These are phyloP conservation scores for Dysidea cf. avara DNA, from an alignment of 37 sponge, comb jelly and placozoan species.

Conservation along the genomic window DNA sequence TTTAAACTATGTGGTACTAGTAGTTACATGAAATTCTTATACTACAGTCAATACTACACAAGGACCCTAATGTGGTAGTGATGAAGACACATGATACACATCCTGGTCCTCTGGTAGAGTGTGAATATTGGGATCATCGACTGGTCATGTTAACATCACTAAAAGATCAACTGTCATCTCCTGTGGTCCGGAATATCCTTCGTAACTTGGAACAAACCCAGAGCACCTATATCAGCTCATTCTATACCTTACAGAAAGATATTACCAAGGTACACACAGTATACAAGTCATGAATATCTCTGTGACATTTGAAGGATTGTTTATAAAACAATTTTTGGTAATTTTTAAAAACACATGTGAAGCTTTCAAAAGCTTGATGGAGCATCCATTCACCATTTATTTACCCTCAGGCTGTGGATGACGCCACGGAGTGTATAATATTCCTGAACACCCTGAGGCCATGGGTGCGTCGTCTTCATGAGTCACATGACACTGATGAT, in stretches of 20 bases:
- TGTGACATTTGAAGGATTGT: not conserved
- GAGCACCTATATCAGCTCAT: constrained; percentile 72
- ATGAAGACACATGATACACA: constrained; percentile 22
- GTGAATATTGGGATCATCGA: constrained; percentile 73
- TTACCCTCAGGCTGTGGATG: constrained; percentile 47
- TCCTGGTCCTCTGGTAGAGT: constrained; percentile 78
- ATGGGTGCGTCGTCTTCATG: constrained; percentile 55
- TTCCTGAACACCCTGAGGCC: constrained; percentile 74
- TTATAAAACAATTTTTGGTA: not conserved
- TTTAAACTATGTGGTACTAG: not conserved
- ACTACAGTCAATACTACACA: constrained; percentile 54
- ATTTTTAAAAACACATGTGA: not conserved
- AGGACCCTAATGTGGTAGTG: constrained; percentile 50
- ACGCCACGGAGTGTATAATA: constrained; percentile 53
- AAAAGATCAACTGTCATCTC: constrained; percentile 60
- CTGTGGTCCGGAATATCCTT: constrained; percentile 67
- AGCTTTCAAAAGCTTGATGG: not conserved
- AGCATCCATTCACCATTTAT: not conserved
- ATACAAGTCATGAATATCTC: too few species aligned
- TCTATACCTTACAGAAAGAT: constrained; percentile 67
- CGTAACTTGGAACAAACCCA: constrained; percentile 59
- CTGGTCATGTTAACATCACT: constrained; percentile 53
- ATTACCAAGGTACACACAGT: constrained; percentile 52
- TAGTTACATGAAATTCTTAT: not conserved
- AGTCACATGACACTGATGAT: constrained; percentile 23